Conservation (phyloP, 1,140 invertebrate genomes). For the Littorina saxatilis region DNA sequence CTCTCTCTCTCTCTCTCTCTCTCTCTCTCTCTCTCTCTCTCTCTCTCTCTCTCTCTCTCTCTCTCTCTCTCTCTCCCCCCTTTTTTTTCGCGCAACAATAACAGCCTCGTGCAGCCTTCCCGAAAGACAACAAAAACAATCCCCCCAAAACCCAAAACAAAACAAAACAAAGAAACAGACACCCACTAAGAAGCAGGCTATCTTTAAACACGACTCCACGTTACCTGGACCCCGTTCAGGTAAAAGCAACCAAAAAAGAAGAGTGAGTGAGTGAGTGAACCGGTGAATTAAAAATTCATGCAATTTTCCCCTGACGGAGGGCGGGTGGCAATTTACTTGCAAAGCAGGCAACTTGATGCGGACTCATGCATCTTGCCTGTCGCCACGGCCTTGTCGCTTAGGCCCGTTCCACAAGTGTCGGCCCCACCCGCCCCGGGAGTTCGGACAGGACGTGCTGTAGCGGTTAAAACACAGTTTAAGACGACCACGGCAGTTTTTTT, state of each 20-base stretch:
- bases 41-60: neutral
- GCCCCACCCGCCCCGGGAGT: neutral
- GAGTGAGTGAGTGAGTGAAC: too few relatives aligned
- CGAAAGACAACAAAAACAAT: too few relatives aligned
- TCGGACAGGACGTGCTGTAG: neutral
- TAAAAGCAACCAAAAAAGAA: too few relatives aligned
- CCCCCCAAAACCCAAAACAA: too few relatives aligned
- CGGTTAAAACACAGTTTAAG: too few relatives aligned
- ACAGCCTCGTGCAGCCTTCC: too few relatives aligned
- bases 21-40: constrained; percentile 17
- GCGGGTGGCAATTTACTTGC: constrained; percentile 32
- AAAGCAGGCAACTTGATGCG: constrained; percentile 31
- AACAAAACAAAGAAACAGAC: too few relatives aligned
- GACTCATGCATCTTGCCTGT: neutral
- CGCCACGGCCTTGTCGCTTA: neutral
- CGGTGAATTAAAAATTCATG: constrained; percentile 32
- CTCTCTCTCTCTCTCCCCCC: neutral
- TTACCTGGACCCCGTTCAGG: too few relatives aligned
- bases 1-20: neutral
- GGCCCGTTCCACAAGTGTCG: neutral
- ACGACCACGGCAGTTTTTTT: too few relatives aligned
- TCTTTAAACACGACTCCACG: too few relatives aligned
- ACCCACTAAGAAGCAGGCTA: too few relatives aligned
- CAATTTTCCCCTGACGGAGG: neutral
- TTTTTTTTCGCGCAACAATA: neutral